These are phyloP conservation scores for Anastrepha obliqua DNA, from an alignment of 1,140 invertebrate genomes.

Conservation along the genomic window DNA sequence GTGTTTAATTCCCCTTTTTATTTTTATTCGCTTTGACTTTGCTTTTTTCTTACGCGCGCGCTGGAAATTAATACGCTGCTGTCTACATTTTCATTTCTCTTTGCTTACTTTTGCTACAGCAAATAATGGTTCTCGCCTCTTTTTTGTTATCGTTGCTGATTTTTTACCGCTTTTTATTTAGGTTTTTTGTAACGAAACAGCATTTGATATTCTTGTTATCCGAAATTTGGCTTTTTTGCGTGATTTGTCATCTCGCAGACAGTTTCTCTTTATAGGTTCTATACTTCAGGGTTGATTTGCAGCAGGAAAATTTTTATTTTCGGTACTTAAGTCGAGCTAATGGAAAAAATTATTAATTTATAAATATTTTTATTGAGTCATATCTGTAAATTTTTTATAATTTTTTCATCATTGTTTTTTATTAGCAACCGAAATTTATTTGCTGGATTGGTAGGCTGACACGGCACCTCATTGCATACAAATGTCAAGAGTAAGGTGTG, in stretches of 20 bases:
- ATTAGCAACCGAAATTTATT: too few relatives aligned
- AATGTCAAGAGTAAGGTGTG: too few relatives aligned
- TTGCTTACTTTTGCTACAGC: not conserved
- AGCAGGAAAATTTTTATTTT: not conserved
- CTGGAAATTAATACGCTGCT: slow-evolving; percentile 25
- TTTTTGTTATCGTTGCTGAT: not conserved
- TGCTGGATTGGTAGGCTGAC: too few relatives aligned
- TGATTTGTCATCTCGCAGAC: not conserved
- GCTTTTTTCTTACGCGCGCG: not conserved
- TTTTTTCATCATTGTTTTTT: too few relatives aligned
- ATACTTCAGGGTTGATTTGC: not conserved
- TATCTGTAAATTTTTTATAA: too few relatives aligned
- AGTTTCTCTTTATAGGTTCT: not conserved
- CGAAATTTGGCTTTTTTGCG: not conserved
- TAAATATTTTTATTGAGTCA: not conserved
- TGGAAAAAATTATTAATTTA: not conserved
- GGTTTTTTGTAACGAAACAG: not conserved
- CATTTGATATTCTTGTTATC: not conserved
- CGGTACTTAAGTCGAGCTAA: not conserved
- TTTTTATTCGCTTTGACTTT: not conserved
- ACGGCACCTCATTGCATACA: too few relatives aligned
- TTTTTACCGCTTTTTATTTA: not conserved
- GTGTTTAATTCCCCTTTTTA: not conserved
- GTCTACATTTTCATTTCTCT: slow-evolving; percentile 13
- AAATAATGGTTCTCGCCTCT: not conserved